Evolutionary conservation across 2,888 invertebrate genomes (phyloP).

Genomic region (Ornithoptera alexandrae): DNA sequence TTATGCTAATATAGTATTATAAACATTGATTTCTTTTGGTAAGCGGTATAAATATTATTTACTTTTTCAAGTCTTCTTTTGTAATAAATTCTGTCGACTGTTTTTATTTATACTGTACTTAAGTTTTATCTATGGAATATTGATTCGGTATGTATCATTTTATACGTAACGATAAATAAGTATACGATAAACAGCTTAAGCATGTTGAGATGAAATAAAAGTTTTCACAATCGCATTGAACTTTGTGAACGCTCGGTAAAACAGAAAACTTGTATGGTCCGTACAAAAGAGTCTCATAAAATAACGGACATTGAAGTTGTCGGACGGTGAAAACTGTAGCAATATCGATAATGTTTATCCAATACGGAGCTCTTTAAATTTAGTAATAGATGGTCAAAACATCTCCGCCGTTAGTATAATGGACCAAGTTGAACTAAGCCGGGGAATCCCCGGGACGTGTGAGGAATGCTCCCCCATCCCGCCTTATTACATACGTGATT

Average conservation of each 20-base stretch:
- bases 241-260: constrained; percentile 10
- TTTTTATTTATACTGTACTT: background rate
- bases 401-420: constrained; percentile 57
- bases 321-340: constrained; percentile 25
- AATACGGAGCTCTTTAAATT: constrained; percentile 38
- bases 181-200: background rate
- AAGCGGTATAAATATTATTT: too few relatives aligned
- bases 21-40: background rate
- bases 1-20: constrained; percentile 13
- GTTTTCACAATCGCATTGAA: constrained; percentile 12
- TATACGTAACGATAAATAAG: background rate
- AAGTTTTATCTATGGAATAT: background rate
- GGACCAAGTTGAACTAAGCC: constrained; percentile 71
- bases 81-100: too few relatives aligned
- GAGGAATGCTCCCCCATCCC: constrained; percentile 64
- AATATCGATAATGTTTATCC: constrained; percentile 30
- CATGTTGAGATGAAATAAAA: constrained; percentile 14
- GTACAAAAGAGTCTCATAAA: constrained; percentile 29
- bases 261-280: constrained; percentile 22
- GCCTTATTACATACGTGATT: constrained; percentile 79
- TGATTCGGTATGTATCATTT: background rate
- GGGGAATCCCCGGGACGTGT: constrained; percentile 68
- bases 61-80: too few relatives aligned
- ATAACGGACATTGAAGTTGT: constrained; percentile 26
- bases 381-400: constrained; percentile 36